Base-by-base conservation (phyloP, 2,888 invertebrate species). In the Herminia tarsipennalis region DNA sequence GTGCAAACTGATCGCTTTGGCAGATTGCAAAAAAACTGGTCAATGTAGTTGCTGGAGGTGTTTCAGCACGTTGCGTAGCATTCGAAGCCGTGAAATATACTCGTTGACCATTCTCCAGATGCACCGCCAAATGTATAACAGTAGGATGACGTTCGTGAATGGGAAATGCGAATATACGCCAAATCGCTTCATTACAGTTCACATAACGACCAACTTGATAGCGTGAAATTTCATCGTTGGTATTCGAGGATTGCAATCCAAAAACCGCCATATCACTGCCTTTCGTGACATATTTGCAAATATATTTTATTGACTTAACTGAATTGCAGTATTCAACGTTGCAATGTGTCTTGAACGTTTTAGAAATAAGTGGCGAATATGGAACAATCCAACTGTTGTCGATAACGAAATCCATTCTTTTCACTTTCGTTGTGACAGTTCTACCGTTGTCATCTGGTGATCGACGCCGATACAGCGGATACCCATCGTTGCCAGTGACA, bases 351-450 rank as follows among this genome's bases (percentile, higher is more conserved):
- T 51, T 59, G 54, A 55, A 69, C 50, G 58, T 49, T 56, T 65
- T 62, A 6, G 51, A 62, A 33, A 66, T 13, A 37, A 63, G 35
- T 50, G 66, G 64, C 35, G 56, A 66, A 58, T 60, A 69, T 50
- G 62, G 63, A 48, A 67, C 57, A 52, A 65, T 50, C 58, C 56
- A 66, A 41, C 56, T 47, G 44, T 61, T 65, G 48, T 59, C 62
- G 25, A 60, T 47, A 0, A 40, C 41, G 46, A 43, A 39, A 46
- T 50, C 13, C 21, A 41, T 12, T 32, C 34, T 5, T 30, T 36
- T 46, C 14, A 40, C 28, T 35, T 35, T 39, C 1, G 13, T 20
- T 50, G 37, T 50, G 33, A 49, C 22, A 39, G 61, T 49, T 50
- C 43, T 17, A 45, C 53, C 53, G 29, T 52, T 52, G 14, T 62